Conservation (phyloP, 2,888 invertebrate genomes). For the Drosophila borealis region DNA sequence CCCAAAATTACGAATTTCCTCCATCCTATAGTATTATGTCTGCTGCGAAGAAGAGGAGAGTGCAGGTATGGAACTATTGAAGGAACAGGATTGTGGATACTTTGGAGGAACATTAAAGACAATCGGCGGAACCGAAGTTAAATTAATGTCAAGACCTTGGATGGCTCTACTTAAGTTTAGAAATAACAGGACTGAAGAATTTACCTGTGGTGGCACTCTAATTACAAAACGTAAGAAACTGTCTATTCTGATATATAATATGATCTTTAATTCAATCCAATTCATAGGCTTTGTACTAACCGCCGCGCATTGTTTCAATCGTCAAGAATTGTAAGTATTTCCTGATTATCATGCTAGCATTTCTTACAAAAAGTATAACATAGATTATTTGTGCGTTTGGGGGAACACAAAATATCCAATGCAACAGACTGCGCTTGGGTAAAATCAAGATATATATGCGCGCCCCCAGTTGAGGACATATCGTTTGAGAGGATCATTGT, state of each 20-base stretch:
- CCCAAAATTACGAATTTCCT: neutral
- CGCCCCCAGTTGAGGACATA: conserved; percentile 23
- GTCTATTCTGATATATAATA: too few relatives aligned
- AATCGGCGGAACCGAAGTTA: neutral
- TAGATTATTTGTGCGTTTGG: conserved; percentile 27
- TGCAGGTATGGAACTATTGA: conserved; percentile 7
- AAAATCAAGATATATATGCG: accelerated
- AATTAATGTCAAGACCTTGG: conserved; percentile 40
- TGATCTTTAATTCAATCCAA: neutral
- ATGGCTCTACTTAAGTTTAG: conserved; percentile 24
- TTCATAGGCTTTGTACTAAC: conserved; percentile 36
- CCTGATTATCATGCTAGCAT: too few relatives aligned
- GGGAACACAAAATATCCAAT: conserved; percentile 9
- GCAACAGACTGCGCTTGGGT: neutral
- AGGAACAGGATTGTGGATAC: conserved; percentile 19
- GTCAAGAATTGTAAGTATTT: conserved; percentile 19
- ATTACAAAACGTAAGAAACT: conserved; percentile 33
- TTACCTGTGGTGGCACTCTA: conserved; percentile 30
- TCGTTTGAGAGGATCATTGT: neutral
- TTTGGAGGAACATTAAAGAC: accelerated
- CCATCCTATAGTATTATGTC: neutral
- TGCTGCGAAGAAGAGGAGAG: conserved; percentile 18
- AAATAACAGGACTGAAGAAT: accelerated
- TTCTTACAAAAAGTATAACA: too few relatives aligned
- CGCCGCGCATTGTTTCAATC: conserved; percentile 38